Evolutionary conservation across 92 coral and sea anemone species (phyloP), one percentile per base, ranked within the genome.

Genomic region (Blastomussa wellsi): DNA sequence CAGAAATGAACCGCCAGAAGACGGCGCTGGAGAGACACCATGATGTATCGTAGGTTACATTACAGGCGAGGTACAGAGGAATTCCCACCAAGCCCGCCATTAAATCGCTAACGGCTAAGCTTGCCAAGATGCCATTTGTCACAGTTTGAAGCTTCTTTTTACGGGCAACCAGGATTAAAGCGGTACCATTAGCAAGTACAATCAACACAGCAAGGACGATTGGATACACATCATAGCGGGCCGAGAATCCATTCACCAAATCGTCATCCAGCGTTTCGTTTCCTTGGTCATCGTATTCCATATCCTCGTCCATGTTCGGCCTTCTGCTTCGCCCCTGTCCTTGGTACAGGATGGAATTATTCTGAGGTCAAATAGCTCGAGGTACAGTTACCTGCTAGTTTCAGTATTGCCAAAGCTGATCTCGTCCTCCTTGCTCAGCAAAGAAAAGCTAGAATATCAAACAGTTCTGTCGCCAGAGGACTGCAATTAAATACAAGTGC

Each of bases 151-250:
- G 35, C 36, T 76, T 86, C 24, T 74, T 66, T n/a, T 44, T 84
- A n/a, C 84, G 81, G 14, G 39, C 37, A 20, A 83, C 72, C 59
- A 88, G 44, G 14, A 59, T n/a, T 29, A 88, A 14, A 6, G 79
- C 87, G 62, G 83, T 68, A 16, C 74, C 74, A 52, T 88, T 88
- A 0, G 85, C 87, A 35, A 65, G 52, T 33, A 84, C 76, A 5
- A 78, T 88, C 38, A 79, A 57, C 83, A 76, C 26, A 4, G 83
- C 84, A 29, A 88, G 66, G 5, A 88, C 32, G 29, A 92, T 57
- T 0, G 95, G 95, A n/a, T 89, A 82, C 15, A 88, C 78, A 49
- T 92, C 95, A 16, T 81, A 90, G n/a, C 19, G 60, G 2, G 89
- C 82, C 16, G 28, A 72, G 55, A 92, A 92, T n/a, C 92, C 90